Evolutionary conservation across 2,797 vertebrate genomes (phyloP).

Genomic region (Borostomias antarcticus): DNA sequence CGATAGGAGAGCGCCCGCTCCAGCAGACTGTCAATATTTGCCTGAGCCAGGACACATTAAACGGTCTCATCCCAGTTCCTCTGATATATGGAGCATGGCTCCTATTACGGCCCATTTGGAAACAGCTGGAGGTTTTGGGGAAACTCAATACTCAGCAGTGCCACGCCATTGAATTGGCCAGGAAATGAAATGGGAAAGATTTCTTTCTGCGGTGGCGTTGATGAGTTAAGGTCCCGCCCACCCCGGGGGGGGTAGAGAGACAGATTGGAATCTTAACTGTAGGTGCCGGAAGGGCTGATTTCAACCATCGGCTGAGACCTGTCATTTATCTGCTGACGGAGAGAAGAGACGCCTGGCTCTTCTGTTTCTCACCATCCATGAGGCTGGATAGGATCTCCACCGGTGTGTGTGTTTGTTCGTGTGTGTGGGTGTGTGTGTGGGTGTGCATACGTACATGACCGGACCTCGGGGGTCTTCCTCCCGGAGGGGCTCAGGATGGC

Average conservation of each 20-base stretch:
- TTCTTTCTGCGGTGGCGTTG: slow-evolving; percentile 31
- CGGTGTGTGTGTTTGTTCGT: background rate
- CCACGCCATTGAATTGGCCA: slow-evolving; percentile 21
- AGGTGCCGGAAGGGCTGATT: background rate
- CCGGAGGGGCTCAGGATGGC: slow-evolving; percentile 31
- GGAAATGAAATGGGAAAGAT: slow-evolving; percentile 25
- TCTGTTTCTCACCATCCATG: too few species aligned
- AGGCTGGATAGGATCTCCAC: too few species aligned
- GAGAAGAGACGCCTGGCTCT: too few species aligned
- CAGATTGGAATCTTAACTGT: slow-evolving; percentile 3
- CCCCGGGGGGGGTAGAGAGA: background rate
- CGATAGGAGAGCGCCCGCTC: slow-evolving; percentile 44
- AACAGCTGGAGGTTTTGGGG: slow-evolving; percentile 46
- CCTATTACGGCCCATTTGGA: slow-evolving; percentile 55
- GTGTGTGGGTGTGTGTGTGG: background rate
- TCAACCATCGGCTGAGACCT: background rate
- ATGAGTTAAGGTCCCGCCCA: slow-evolving; percentile 37
- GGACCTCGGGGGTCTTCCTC: slow-evolving; percentile 34
- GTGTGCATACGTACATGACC: slow-evolving; percentile 17
- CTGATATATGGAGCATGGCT: slow-evolving; percentile 43
- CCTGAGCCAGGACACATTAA: slow-evolving; percentile 55
- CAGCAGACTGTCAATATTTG: slow-evolving; percentile 60
- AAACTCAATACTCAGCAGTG: slow-evolving; percentile 39
- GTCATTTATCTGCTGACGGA: background rate
- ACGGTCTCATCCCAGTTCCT: slow-evolving; percentile 48